Conservation (phyloP, 2,797 vertebrate genomes). For the Semotilus atromaculatus region DNA sequence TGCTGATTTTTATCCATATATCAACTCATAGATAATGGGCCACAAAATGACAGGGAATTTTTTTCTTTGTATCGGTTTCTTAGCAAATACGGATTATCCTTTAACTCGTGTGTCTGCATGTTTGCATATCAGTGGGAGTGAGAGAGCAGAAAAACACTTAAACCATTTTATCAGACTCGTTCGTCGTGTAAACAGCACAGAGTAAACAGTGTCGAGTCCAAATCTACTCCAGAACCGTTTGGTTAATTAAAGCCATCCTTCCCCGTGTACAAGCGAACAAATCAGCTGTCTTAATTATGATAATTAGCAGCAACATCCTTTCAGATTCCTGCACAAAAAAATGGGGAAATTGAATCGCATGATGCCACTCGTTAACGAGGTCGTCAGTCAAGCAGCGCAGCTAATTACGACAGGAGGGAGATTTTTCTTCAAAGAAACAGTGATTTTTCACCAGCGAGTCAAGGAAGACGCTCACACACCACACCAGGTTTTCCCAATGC, state of each 20-base stretch:
- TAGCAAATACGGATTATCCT: conserved; percentile 43
- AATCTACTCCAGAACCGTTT: conserved; percentile 50
- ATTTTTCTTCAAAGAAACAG: conserved; percentile 39
- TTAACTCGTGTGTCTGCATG: conserved; percentile 39
- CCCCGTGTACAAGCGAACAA: conserved; percentile 63
- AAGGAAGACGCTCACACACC: not conserved
- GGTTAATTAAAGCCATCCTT: conserved; percentile 54
- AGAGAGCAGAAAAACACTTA: conserved; percentile 39
- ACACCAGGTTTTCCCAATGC: not conserved
- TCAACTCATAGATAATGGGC: conserved; percentile 16
- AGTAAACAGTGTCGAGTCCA: conserved; percentile 44
- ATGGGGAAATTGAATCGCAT: conserved; percentile 68
- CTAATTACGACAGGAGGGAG: conserved; percentile 71
- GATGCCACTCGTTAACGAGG: conserved; percentile 77
- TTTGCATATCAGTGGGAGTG: conserved; percentile 47
- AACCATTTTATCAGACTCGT: conserved; percentile 39
- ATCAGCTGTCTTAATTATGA: conserved; percentile 79
- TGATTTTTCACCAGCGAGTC: conserved; percentile 43
- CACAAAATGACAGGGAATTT: conserved; percentile 47
- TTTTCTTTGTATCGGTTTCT: conserved; percentile 40
- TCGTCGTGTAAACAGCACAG: conserved; percentile 34
- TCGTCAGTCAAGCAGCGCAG: conserved; percentile 77
- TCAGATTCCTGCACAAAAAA: conserved; percentile 78
- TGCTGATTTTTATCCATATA: not conserved
- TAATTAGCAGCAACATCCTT: conserved; percentile 80